Evolutionary conservation across 2,113 vertebrate genomes (phyloP).

Genomic region (Isurus oxyrinchus): DNA sequence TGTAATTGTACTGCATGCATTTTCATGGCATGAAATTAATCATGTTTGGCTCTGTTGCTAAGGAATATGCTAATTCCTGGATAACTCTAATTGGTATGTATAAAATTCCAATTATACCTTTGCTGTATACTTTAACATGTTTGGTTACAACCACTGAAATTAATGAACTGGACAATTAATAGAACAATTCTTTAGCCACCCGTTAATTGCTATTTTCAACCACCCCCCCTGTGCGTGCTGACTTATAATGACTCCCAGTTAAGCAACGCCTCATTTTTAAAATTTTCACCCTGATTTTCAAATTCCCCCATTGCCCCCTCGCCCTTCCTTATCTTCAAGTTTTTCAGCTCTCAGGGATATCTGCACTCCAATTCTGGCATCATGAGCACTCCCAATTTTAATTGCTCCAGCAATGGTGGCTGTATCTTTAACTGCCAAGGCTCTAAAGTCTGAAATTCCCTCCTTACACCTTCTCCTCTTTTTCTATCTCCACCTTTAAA

Average conservation of each 20-base stretch:
- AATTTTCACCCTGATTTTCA: neutral
- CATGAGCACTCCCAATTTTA: neutral
- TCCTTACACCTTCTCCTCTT: too few species aligned
- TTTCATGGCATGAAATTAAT: slow-evolving; percentile 42
- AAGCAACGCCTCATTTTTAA: neutral
- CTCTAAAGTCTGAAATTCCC: neutral
- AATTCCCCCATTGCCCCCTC: neutral
- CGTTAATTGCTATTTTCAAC: neutral
- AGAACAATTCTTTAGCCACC: neutral
- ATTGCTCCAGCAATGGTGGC: neutral
- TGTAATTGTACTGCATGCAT: slow-evolving; percentile 34
- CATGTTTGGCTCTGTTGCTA: slow-evolving; percentile 34
- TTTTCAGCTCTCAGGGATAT: neutral
- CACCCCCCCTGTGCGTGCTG: neutral
- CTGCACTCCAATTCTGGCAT: neutral
- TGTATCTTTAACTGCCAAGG: neutral
- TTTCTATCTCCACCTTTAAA: too few species aligned
- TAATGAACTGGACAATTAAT: neutral
- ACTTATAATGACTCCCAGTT: neutral
- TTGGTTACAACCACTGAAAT: neutral
- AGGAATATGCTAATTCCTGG: neutral
- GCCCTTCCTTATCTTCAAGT: neutral
- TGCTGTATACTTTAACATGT: neutral
- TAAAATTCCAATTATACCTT: neutral
- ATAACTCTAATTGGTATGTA: neutral